A percentile compares a stretch with the other conserved stretches of the same genome.
These are phyloP conservation scores for Lasioglossum baleicum DNA, from an alignment of 1,140 invertebrate species.

Conservation along the genomic window DNA sequence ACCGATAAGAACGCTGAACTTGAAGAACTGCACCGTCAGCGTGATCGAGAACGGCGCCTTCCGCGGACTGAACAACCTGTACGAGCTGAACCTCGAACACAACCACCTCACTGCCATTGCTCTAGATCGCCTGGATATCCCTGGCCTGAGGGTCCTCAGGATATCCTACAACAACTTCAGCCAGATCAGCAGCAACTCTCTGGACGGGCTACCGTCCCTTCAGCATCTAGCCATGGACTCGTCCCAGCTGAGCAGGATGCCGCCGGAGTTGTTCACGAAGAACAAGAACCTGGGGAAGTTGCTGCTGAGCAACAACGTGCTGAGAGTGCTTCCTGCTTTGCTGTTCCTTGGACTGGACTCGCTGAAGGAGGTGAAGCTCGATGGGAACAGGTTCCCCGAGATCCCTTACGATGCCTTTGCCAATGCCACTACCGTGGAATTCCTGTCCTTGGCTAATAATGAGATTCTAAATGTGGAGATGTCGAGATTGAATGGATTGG, in stretches of 20 bases:
- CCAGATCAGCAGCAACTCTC: conserved; percentile 83
- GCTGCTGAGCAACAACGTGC: conserved; percentile 86
- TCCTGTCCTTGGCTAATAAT: conserved; percentile 87
- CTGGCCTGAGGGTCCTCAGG: conserved; percentile 86
- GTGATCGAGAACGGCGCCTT: conserved; percentile 85
- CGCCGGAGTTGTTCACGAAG: conserved; percentile 86
- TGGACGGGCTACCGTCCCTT: conserved; percentile 88
- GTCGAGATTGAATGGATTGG: conserved; percentile 86
- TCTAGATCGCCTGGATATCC: conserved; percentile 86
- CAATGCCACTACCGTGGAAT: conserved; percentile 87
- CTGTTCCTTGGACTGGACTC: conserved; percentile 85
- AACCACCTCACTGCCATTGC: conserved; percentile 87
- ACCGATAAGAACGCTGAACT: conserved; percentile 81
- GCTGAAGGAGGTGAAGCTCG: conserved; percentile 88
- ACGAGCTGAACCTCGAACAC: conserved; percentile 85
- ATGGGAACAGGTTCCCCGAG: conserved; percentile 86
- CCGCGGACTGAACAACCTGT: conserved; percentile 83
- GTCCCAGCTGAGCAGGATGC: conserved; percentile 84
- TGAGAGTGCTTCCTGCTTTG: conserved; percentile 83
- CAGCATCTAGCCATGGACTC: conserved; percentile 87
- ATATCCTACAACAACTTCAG: conserved; percentile 90
- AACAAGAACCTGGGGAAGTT: conserved; percentile 88
- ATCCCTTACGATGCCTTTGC: conserved; percentile 89
- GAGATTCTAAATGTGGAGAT: conserved; percentile 86
- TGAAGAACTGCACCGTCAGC: conserved; percentile 83